These are phyloP conservation scores for Liopterus haemorrhoidalis DNA, from an alignment of 2,888 invertebrate species.

Conservation along the genomic window DNA sequence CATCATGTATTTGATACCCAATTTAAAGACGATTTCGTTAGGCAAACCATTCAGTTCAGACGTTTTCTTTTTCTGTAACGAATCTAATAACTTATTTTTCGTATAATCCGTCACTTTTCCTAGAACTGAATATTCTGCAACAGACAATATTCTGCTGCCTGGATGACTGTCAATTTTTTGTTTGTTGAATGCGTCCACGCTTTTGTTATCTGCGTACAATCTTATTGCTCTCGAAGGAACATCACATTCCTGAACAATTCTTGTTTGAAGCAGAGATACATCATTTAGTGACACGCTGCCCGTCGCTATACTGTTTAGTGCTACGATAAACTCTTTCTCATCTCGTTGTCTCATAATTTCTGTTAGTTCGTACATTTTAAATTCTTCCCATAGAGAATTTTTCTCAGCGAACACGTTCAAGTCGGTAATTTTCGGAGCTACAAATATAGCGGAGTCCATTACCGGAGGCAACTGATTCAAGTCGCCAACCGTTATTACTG, in stretches of 20 bases:
- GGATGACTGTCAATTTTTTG: no score
- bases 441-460: conserved; percentile 31
- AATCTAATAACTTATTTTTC: not conserved
- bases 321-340: conserved; percentile 31
- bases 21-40: conserved; percentile 28
- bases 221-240: no score
- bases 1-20: conserved; percentile 31
- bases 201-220: no score
- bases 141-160: no score
- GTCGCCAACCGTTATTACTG: conserved; percentile 38
- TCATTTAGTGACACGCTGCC: conserved; percentile 29
- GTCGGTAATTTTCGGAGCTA: conserved; percentile 15
- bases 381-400: conserved; percentile 29
- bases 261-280: no score
- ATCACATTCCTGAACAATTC: no score
- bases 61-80: not conserved
- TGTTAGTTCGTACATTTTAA: conserved; percentile 34
- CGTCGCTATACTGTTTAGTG: conserved; percentile 33
- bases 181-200: no score
- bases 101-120: not conserved
- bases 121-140: conserved; percentile 14
- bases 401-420: conserved; percentile 10
- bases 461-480: conserved; percentile 38
- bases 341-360: conserved; percentile 37
- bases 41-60: not conserved